Conservation (phyloP, 2,888 invertebrate species). For the Bombylius major region DNA sequence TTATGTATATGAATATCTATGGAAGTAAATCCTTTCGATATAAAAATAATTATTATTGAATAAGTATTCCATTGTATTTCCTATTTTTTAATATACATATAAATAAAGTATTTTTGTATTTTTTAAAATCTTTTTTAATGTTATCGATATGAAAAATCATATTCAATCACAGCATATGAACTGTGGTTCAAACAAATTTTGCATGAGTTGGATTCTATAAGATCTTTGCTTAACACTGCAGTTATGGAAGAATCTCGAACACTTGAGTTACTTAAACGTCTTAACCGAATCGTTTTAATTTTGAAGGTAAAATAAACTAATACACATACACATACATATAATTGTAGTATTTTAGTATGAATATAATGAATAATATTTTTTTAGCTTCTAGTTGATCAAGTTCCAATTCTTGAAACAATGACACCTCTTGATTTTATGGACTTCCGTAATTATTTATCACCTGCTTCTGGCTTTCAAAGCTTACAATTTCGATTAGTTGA, state of each 20-base stretch:
- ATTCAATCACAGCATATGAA: conserved; percentile 68
- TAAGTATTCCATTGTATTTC: no score
- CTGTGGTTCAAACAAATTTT: conserved; percentile 99
- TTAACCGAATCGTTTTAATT: conserved; percentile 85
- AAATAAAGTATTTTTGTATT: no score
- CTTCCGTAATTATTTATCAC: conserved; percentile 81
- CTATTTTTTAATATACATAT: no score
- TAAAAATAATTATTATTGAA: no score
- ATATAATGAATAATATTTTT: neutral
- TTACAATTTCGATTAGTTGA: conserved; percentile 91
- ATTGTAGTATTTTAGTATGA: neutral
- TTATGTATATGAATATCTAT: no score
- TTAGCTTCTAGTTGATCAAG: conserved; percentile 90
- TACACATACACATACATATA: no score
- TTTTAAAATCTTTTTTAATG: no score
- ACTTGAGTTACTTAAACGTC: conserved; percentile 79
- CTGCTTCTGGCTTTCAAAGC: conserved; percentile 97
- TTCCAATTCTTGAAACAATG: conserved; percentile 97
- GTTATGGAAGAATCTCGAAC: conserved; percentile 83
- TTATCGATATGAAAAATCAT: no score
- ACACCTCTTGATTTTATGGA: conserved; percentile 98
- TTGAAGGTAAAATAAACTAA: conserved; percentile 52
- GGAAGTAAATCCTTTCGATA: no score
- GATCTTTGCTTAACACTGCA: conserved; percentile 60
- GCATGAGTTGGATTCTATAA: conserved; percentile 88